Base-by-base conservation (phyloP, 1,140 invertebrate genomes). In the Drosophila ambigua region DNA sequence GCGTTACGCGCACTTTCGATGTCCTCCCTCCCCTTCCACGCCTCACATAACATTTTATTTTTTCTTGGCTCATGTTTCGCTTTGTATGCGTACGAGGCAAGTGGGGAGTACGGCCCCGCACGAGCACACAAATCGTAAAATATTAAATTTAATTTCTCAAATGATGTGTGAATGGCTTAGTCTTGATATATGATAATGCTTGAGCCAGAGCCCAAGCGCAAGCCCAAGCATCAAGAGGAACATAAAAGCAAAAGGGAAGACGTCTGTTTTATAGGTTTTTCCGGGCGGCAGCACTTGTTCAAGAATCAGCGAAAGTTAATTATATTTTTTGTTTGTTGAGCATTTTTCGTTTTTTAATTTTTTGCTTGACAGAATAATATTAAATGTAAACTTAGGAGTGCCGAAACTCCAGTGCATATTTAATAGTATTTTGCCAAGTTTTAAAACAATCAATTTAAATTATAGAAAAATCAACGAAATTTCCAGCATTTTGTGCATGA, bases 131-230 rank as follows among this genome's bases (percentile, higher is more conserved):
- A 87, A 88, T 85, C 82, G 82, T 88, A 83, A 87, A 87, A 87
- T 88, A 88, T 87, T 88, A 87, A 87, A 87, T 87, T 87, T 87
- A 88, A 87, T 88, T 87, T 87, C 82, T 79, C 67, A 87, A 88
- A 87, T 85, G 82, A 87, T 87, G 83, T 87, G 83, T 88, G 83
- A 87, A 87, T 88, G 83, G 79, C 83, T 85, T 88, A 82, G 83
- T 62, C 82, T 65, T 87, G 82, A 87, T 82, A 79, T 82, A 88
- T 77, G 82, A 82, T 87, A 82, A 87, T 82, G 82, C 65, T 8
- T 43, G 79, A 73, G 55, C 52, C 62, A 15, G 43, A 11, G 45
- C 23, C 5, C 6, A 49, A 31, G 51, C 26, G 13, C 28, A 13
- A n/a, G n/a, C n/a, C n/a, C n/a, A n/a, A n/a, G n/a, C n/a, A n/a